Percentiles rank a stretch among this genome's conserved stretches.
Evolutionary conservation across 2,797 vertebrate species (phyloP).

Genomic region (Propithecus deckenii): DNA sequence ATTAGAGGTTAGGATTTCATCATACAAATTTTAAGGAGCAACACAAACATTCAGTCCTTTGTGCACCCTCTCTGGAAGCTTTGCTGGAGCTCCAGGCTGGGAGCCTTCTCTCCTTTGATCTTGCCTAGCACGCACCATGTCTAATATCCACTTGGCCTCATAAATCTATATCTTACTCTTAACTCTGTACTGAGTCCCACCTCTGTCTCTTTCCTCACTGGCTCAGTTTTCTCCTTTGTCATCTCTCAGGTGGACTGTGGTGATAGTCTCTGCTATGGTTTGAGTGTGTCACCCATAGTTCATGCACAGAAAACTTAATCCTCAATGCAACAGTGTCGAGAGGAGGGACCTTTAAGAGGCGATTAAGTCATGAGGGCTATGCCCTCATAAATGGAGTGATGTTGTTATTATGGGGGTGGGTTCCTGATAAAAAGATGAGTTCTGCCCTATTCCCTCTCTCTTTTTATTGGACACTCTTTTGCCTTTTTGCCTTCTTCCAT

Average conservation of each 20-base stretch:
- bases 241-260: not conserved
- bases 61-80: not conserved
- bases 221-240: not conserved
- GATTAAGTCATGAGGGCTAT: not conserved
- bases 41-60: not conserved
- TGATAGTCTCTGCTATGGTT: not conserved
- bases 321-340: not conserved
- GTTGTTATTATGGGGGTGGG: not conserved
- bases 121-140: not conserved
- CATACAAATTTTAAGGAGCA: not conserved
- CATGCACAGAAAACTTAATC: not conserved
- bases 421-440: not conserved
- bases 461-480: not conserved
- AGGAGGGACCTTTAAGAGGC: not conserved
- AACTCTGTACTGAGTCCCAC: not conserved
- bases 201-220: not conserved
- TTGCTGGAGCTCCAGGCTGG: not conserved
- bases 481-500: not conserved
- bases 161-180: not conserved
- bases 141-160: not conserved
- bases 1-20: not conserved
- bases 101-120: not conserved
- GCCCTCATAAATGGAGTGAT: not conserved
- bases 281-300: not conserved
- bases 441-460: too few species aligned